These are phyloP conservation scores for Glaucomys volans DNA, from an alignment of 2,113 vertebrate species.

Conservation along the genomic window DNA sequence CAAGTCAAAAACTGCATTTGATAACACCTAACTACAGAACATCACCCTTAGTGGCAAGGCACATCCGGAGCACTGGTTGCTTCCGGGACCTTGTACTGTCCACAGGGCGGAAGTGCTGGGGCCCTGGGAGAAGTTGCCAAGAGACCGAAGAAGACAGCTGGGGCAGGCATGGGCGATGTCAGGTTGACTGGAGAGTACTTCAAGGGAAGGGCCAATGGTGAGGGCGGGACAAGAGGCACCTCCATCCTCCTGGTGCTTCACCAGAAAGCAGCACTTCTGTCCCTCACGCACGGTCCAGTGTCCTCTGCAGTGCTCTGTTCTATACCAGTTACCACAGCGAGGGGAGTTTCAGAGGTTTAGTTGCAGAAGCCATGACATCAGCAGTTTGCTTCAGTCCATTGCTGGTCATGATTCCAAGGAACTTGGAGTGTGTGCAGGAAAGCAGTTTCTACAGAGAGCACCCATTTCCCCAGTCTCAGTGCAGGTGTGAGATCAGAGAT, in stretches of 20 bases:
- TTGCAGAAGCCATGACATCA: background rate
- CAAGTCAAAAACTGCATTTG: background rate
- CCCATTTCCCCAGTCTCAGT: background rate
- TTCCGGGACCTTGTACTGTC: background rate
- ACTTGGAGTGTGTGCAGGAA: background rate
- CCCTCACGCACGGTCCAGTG: too few species aligned
- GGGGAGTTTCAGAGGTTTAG: background rate
- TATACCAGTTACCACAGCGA: background rate
- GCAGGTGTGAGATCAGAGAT: too few species aligned
- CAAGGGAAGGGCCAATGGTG: background rate
- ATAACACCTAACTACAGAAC: too few species aligned
- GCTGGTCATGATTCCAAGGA: background rate
- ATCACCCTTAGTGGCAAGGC: background rate
- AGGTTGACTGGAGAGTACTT: background rate
- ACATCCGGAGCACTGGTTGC: fast-evolving
- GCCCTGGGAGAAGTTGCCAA: background rate
- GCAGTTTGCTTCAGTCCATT: background rate
- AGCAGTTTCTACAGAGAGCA: background rate
- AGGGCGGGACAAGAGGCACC: too few species aligned
- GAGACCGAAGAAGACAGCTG: background rate
- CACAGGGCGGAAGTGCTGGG: background rate
- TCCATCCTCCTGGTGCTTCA: too few species aligned
- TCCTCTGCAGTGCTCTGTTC: background rate
- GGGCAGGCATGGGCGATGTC: too few species aligned
- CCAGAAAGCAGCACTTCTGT: background rate